Evolutionary conservation across 2,888 invertebrate species (phyloP), one percentile per base, ranked within the genome.

Genomic region (Cantharis rufa): DNA sequence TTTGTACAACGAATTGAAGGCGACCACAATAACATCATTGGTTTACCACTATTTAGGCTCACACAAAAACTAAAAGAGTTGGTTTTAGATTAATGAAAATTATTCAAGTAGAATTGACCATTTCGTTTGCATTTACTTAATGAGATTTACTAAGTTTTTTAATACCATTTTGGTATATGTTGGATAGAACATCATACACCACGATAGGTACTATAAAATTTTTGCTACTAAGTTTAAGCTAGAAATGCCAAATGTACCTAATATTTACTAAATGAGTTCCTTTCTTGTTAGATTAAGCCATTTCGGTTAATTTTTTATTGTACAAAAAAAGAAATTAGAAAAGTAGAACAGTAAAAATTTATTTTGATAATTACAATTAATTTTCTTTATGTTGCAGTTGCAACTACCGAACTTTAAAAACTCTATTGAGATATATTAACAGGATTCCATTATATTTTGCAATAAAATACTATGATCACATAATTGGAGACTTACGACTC

Each of bases 21-120:
- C 0, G 93, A 93, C 85, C 92, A 90, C 85, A 92, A 90, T 86
- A 94, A 93, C 85, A 93, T 94, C 1, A 90, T 93, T 84, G 94
- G 94, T 24, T 89, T 94, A 81, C 94, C 94, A 13, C 83, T 93
- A 10, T 90, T 91, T 84, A 81, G 85, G 79, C 81, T 88, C 66
- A 82, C 84, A 0, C 76, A 83, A 71, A 83, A 84, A 78, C 78
- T 88, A 62, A 86, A 87, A 75, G 83, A 83, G 75, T 81, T 86
- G 72, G 16, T 85, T 69, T 69, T 74, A 74, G 21, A 69, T 21
- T 64, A 64, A 21, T 64, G 16, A 1, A 16, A 16, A 16, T 18
- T 18, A 2, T n/a, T 63, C 28, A 32, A 32, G 3, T 3, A 0
- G 11, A 3, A 11, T 3, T 2, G n/a, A n/a, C 4, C 13, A 32